Conservation (phyloP, 2,797 vertebrate species). For the Chelonia mydas region DNA sequence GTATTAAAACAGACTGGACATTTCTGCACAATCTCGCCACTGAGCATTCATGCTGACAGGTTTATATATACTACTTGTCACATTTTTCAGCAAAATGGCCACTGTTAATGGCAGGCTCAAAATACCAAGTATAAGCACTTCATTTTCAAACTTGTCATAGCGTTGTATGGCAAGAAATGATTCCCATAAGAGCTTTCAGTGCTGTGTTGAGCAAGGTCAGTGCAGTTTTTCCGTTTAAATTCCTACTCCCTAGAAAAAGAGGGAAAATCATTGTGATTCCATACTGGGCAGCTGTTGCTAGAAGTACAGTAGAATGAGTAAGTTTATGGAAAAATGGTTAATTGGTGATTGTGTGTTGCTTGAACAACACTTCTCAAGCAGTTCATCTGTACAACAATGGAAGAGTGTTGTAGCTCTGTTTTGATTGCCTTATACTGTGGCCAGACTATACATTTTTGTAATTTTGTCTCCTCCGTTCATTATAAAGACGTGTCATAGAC, state of each 20-base stretch:
- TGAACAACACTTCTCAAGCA: neutral
- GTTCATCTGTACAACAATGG: neutral
- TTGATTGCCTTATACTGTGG: neutral
- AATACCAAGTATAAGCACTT: slow-evolving; percentile 12
- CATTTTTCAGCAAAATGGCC: slow-evolving; percentile 18
- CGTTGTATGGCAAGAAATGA: neutral
- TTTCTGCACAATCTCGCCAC: neutral
- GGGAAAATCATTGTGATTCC: neutral
- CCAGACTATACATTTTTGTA: neutral
- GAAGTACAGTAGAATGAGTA: neutral
- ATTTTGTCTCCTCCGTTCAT: neutral
- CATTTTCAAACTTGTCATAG: slow-evolving; percentile 34
- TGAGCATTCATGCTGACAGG: neutral
- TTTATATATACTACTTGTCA: neutral
- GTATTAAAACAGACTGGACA: neutral
- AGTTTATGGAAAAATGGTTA: neutral
- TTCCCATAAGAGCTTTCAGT: neutral
- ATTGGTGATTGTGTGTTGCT: neutral
- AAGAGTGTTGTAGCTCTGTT: neutral
- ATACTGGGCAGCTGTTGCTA: neutral
- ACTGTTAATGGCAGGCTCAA: neutral
- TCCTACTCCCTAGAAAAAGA: neutral
- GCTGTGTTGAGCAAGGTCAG: neutral
- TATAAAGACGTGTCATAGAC: neutral
- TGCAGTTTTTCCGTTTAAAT: neutral